phyloP scores from a whole-genome alignment of 2,888 invertebrate genomes.

The Chaetogeoica ovagalla region DNA sequence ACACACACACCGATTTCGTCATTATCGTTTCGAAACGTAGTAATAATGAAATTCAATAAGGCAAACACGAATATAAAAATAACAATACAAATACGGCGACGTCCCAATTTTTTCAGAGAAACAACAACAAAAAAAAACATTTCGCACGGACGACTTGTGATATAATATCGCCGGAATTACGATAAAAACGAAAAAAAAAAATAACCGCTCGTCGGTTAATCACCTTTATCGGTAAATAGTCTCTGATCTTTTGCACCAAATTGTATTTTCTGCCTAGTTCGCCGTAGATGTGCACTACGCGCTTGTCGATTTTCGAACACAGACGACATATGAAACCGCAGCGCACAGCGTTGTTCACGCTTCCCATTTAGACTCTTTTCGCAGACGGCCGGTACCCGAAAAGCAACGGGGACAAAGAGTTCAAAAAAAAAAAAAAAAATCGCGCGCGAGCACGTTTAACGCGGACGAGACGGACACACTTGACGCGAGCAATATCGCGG shows the following conservation, averaged over 20 bases:
- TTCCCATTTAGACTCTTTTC: constrained; percentile 69
- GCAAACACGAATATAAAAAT: background rate
- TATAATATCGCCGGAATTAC: too few relatives aligned
- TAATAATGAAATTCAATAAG: constrained; percentile 45
- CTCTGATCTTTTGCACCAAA: constrained; percentile 78
- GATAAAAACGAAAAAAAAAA: background rate
- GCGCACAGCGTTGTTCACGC: constrained; percentile 77
- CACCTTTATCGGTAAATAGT: constrained; percentile 79
- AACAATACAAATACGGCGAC: background rate
- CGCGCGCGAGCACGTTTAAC: background rate
- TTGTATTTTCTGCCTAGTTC: constrained; percentile 75
- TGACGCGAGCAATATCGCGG: background rate
- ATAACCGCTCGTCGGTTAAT: constrained; percentile 57
- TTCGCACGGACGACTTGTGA: too few relatives aligned
- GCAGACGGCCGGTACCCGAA: constrained; percentile 5
- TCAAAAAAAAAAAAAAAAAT: background rate
- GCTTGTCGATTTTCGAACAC: constrained; percentile 83
- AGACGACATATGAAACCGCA: constrained; percentile 83
- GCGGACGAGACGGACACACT: too few relatives aligned
- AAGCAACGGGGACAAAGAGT: too few relatives aligned
- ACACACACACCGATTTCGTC: constrained; percentile 40
- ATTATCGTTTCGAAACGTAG: constrained; percentile 32
- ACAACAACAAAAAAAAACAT: too few relatives aligned
- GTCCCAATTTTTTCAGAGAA: background rate
- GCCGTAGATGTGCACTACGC: constrained; percentile 81